Conservation (phyloP, 92 coral and sea anemone genomes). For the Epizoanthus stellaris region DNA sequence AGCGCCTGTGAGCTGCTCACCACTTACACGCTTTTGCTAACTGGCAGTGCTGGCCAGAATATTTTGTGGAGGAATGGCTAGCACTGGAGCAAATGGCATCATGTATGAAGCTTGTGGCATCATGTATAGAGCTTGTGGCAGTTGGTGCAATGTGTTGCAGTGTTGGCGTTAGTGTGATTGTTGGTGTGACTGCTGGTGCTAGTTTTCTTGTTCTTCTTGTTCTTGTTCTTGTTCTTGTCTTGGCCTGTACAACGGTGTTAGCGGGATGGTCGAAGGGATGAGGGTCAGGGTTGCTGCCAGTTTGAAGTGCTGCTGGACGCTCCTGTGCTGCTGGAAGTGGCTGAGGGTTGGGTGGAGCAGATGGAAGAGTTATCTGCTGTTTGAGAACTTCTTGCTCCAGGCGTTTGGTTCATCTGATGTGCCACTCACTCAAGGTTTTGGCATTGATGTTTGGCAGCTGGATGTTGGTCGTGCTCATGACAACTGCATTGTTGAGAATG, state of each 20-base stretch:
- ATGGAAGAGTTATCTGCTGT: too few relatives aligned
- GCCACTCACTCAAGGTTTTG: too few relatives aligned
- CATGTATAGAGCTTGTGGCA: neutral
- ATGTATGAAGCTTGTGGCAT: neutral
- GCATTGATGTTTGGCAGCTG: too few relatives aligned
- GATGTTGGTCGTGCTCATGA: too few relatives aligned
- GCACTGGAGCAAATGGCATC: neutral
- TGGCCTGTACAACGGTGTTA: conserved; percentile 41
- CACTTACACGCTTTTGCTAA: neutral
- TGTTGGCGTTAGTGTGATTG: too few relatives aligned
- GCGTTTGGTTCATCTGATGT: too few relatives aligned
- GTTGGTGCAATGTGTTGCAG: neutral
- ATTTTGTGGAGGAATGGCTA: neutral
- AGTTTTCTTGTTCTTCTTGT: neutral
- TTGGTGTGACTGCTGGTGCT: neutral
- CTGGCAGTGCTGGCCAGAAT: neutral
- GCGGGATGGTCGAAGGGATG: neutral
- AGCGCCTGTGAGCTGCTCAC: neutral
- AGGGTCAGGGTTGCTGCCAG: neutral
- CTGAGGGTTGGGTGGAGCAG: too few relatives aligned
- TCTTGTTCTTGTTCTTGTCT: neutral
- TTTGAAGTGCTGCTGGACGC: neutral
- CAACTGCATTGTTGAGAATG: too few relatives aligned
- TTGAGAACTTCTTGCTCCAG: too few relatives aligned
- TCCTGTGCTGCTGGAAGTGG: conserved; percentile 11